phyloP scores from a whole-genome alignment of 2,797 vertebrate genomes.

The Accipiter minullus region DNA sequence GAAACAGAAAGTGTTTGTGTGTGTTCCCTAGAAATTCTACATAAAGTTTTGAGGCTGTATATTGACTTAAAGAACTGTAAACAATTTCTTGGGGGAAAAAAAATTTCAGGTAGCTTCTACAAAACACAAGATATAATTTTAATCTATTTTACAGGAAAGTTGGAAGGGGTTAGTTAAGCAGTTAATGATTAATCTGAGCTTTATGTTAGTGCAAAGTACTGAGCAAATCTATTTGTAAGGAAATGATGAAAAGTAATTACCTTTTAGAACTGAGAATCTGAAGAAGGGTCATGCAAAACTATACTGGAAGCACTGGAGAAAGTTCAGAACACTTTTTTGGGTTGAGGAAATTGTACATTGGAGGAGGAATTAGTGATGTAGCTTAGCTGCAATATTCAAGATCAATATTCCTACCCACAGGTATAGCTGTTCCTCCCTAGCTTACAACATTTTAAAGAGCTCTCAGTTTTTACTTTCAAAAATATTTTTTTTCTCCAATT shows the following conservation, averaged over 20 bases:
- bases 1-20: not conserved
- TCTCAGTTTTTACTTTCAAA: not conserved
- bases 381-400: not conserved
- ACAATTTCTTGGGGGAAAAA: not conserved
- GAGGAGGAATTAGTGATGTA: not conserved
- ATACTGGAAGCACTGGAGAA: not conserved
- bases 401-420: not conserved
- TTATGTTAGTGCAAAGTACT: conserved; percentile 18
- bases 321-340: not conserved
- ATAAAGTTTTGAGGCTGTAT: not conserved
- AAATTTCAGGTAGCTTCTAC: conserved; percentile 6
- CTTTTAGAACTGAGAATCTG: not conserved
- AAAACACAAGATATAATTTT: not conserved
- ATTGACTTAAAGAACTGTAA: not conserved
- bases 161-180: not conserved
- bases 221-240: not conserved
- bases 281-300: conserved; percentile 20
- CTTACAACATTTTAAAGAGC: not conserved
- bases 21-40: not conserved
- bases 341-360: not conserved
- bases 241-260: not conserved
- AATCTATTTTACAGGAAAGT: conserved; percentile 27
- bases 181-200: conserved; percentile 20
- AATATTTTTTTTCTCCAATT: not conserved
- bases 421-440: not conserved